These are phyloP conservation scores for Danio aesculapii DNA, from an alignment of 2,797 vertebrate species.

Conservation along the genomic window DNA sequence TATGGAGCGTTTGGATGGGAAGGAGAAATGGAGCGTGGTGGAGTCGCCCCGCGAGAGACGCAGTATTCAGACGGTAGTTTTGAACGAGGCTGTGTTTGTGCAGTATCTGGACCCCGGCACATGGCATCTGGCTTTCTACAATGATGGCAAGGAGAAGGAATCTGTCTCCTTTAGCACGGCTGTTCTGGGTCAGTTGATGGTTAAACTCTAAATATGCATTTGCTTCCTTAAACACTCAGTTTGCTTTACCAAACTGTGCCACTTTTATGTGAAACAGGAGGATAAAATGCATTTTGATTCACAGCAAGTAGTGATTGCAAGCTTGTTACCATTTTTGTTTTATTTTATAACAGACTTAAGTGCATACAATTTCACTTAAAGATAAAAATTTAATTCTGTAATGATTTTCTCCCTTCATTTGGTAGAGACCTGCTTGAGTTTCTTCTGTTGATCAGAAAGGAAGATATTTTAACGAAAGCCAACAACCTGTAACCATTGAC, in stretches of 20 bases:
- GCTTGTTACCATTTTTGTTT: background rate
- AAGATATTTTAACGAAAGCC: no score
- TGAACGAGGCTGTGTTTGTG: conserved; percentile 96
- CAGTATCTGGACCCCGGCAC: conserved; percentile 94
- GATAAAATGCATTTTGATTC: background rate
- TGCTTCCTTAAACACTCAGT: background rate
- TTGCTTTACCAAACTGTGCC: background rate
- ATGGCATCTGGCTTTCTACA: conserved; percentile 99
- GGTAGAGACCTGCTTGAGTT: no score
- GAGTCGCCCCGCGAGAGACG: conserved; percentile 93
- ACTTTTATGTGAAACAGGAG: background rate
- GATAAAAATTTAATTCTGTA: no score
- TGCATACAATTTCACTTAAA: background rate
- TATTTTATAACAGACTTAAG: background rate
- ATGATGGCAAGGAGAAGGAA: conserved; percentile 95
- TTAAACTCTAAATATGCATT: background rate
- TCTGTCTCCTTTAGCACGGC: conserved; percentile 94
- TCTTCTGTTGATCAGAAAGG: no score
- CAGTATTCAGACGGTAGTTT: conserved; percentile 95
- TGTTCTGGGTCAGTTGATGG: conserved; percentile 85
- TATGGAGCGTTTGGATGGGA: conserved; percentile 97
- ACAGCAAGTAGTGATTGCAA: background rate
- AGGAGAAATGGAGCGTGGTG: conserved; percentile 98
- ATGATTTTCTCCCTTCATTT: no score
- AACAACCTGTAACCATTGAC: no score